Base-by-base conservation (phyloP, 2,113 vertebrate genomes). In the Microtus ochrogaster region DNA sequence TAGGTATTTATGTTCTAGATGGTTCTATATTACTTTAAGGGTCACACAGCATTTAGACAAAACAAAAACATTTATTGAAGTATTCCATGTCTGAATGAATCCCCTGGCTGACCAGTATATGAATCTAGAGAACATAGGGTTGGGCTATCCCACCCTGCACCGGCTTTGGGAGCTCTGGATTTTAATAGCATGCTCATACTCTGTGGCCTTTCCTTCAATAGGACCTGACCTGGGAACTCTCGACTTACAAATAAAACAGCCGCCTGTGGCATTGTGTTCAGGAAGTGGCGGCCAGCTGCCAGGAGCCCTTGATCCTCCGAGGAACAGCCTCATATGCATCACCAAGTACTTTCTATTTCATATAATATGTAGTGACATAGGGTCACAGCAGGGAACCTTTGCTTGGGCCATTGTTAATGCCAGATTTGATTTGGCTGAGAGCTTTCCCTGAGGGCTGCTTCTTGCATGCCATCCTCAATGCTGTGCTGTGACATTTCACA, bases 401-500 rank as follows among this genome's bases (percentile, higher is more conserved):
- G 26, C 79, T 52, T 41, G 36, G 78, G 58, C 61, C 76, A 3
- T 41, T 14, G 66, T 77, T 84, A 82, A 96, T 86, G 84, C 89
- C 92, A 85, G 47, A 84, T 90, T 93, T 90, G 82, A 95, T 92
- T 77, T 92, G 83, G 28, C 65, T 65, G 61, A 83, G 49, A 93
- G 90, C 65, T 78, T 83, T 90, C 14, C 3, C 68, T 7, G 41
- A 83, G 12, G 68, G 83, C 26, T 83, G 83, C 70, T 44, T 26
- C 7, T 5, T 16, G 39, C 74, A 39, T 89, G 63, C 94, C 66
- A 63, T 76, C 21, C 30, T 84, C 68, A 30, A 33, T 73, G 41
- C 52, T n/a, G 33, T 16, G 19, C 44, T 13, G 26, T 63, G 83
- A 70, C 49, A 49, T 0, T 66, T 83, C 14, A 55, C 22, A 36